Base-by-base conservation (phyloP, 2,888 invertebrate genomes). In the Macrophya annulata region DNA sequence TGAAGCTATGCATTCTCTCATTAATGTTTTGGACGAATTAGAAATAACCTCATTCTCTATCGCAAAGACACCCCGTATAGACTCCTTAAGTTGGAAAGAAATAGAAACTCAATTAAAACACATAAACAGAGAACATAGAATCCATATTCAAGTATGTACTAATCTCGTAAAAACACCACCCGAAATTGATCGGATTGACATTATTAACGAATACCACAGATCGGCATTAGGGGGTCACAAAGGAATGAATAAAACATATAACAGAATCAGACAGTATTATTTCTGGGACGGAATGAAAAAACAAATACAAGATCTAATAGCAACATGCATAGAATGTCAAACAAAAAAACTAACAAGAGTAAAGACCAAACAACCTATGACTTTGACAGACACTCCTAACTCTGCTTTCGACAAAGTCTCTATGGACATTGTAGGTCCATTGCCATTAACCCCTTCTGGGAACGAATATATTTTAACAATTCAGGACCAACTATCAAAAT, bases 101-200 rank as follows among this genome's bases (percentile, higher is more conserved):
- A 31, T 31, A 31, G 31, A 31, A 96, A 96, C 43, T 4, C 43
- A 45, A 45, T 5, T 45, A 45, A 45, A 45, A 45, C 2, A 45
- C 43, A 45, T 90, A 91, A 1, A 31, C 31, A 31, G 31, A 3
- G 31, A 31, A 31, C 31, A 3, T 31, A 31, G 31, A 31, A 31
- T 31, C 3, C 31, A 31, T 2, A 31, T 31, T 31, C 31, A 31
- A 31, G 3, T 31, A 31, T 31, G 31, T 31, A 31, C 31, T 3
- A 31, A 31, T 3, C 31, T 31, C 3, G 3, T 31, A 31, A 31
- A 3, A 31, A 31, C 31, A 2, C 31, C 31, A 31, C 31, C 31
- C 1, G 31, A 31, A 31, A 3, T 2, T 3, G 31, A 31, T 2
- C 31, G 31, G 31, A 31, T 3, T 31, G 31, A 31, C 31, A 31